These are phyloP conservation scores for Araneus ventricosus DNA, from an alignment of 1,140 invertebrate genomes.

Conservation along the genomic window DNA sequence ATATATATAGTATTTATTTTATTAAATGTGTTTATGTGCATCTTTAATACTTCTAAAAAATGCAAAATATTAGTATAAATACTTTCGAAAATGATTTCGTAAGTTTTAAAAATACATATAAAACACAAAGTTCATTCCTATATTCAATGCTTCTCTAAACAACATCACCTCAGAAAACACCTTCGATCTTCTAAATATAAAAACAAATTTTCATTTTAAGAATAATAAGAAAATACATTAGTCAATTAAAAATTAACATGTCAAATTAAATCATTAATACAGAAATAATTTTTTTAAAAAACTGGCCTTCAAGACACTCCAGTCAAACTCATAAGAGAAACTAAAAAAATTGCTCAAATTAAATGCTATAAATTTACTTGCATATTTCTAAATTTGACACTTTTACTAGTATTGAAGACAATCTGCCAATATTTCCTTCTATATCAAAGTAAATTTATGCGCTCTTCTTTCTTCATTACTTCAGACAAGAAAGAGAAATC, in stretches of 20 bases:
- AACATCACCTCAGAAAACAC: background rate
- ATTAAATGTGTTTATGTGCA: too few relatives aligned
- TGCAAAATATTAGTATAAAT: too few relatives aligned
- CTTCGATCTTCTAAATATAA: background rate
- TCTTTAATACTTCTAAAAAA: too few relatives aligned
- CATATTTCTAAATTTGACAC: conserved; percentile 18
- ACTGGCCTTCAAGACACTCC: background rate
- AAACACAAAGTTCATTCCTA: too few relatives aligned
- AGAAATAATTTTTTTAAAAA: background rate
- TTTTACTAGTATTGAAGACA: background rate
- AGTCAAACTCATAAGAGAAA: background rate
- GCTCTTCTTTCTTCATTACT: conserved; percentile 4
- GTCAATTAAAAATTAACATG: background rate
- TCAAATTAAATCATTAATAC: conserved; percentile 10
- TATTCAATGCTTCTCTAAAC: too few relatives aligned
- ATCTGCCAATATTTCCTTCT: background rate
- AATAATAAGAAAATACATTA: background rate
- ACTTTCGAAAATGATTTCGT: too few relatives aligned
- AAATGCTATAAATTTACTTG: background rate
- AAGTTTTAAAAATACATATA: too few relatives aligned
- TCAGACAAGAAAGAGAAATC: conserved; percentile 6
- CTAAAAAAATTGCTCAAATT: background rate
- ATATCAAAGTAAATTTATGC: background rate
- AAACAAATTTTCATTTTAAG: background rate
- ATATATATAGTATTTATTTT: too few relatives aligned